Conservation (phyloP, 2,797 vertebrate genomes). For the Propithecus deckenii region DNA sequence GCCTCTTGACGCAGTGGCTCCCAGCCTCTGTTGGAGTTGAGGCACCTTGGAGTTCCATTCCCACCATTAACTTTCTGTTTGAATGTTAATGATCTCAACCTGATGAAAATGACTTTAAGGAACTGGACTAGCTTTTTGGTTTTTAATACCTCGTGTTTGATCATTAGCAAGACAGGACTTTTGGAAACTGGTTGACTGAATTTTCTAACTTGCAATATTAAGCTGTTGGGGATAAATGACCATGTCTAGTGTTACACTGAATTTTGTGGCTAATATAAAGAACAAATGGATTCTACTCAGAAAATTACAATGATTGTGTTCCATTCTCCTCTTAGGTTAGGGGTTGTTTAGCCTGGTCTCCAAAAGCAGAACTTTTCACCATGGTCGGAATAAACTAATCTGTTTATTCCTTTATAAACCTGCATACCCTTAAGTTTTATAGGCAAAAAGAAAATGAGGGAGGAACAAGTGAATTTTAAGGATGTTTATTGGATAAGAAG, state of each 20-base stretch:
- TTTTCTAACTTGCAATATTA: conserved; percentile 20
- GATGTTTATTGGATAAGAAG: not conserved
- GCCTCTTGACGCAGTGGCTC: not conserved
- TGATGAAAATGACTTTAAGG: conserved; percentile 30
- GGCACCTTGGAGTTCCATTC: not conserved
- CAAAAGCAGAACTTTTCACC: conserved; percentile 32
- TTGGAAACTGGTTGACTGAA: not conserved
- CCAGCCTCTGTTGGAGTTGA: not conserved
- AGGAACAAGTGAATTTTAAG: not conserved
- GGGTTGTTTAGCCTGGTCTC: not conserved
- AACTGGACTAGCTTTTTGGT: conserved; percentile 23
- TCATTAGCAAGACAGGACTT: not conserved
- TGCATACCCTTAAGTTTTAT: not conserved
- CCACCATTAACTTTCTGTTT: not conserved
- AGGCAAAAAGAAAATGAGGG: not conserved
- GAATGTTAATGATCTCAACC: conserved; percentile 17
- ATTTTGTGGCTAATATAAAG: conserved; percentile 34
- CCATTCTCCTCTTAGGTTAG: not conserved
- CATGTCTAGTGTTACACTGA: not conserved
- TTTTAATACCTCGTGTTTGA: conserved; percentile 17
- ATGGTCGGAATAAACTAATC: not conserved
- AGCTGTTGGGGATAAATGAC: not conserved
- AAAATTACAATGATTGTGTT: not conserved
- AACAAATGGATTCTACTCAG: not conserved
- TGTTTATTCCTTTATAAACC: conserved; percentile 2